These are phyloP conservation scores for Eumaeus atala DNA, from an alignment of 1,140 invertebrate species.

Conservation along the genomic window DNA sequence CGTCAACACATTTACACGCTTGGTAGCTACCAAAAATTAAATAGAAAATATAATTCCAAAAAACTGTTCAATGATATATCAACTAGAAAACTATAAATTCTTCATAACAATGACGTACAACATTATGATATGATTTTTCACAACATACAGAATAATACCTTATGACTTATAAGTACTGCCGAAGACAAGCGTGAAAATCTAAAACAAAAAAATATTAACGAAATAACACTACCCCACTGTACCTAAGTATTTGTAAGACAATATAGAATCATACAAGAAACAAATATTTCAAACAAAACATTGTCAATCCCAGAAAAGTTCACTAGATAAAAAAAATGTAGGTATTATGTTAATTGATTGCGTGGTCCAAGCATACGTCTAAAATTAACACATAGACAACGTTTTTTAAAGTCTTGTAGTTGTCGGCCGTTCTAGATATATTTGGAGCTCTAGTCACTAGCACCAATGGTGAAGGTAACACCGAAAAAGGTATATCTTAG, in stretches of 20 bases:
- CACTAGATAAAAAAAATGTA: no score
- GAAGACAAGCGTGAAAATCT: constrained; percentile 10
- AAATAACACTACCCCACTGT: constrained; percentile 15
- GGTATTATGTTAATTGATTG: no score
- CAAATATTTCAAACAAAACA: no score
- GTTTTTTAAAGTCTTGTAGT: no score
- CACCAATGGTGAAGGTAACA: no score
- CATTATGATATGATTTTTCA: constrained; percentile 42
- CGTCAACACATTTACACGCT: constrained; percentile 4
- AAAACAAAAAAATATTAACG: constrained; percentile 20
- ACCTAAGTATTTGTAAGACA: constrained; percentile 16
- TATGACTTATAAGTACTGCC: constrained; percentile 49
- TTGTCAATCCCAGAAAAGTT: no score
- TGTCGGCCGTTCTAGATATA: no score
- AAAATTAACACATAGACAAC: no score
- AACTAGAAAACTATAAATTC: not conserved
- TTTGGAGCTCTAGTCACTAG: no score
- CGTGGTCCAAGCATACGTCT: no score
- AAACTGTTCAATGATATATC: not conserved
- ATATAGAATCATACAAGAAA: constrained; percentile 28
- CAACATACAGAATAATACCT: constrained; percentile 33
- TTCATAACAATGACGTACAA: constrained; percentile 31
- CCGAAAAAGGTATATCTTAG: no score
- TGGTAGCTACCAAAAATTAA: not conserved
- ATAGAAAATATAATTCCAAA: not conserved